Conservation (phyloP, 1,140 invertebrate species). For the Drosophila elegans region DNA sequence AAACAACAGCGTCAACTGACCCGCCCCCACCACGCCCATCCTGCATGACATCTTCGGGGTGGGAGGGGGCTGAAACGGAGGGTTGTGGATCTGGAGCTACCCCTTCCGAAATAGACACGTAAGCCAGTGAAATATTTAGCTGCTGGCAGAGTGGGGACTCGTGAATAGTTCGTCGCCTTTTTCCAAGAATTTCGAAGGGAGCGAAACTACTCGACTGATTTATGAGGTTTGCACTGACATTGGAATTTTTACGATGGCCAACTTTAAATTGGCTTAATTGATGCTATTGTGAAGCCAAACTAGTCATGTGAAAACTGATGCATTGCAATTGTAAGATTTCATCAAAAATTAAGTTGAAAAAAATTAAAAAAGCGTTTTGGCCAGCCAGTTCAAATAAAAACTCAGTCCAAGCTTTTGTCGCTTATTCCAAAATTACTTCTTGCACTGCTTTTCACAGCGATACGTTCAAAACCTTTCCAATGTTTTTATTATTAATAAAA, state of each 20-base stretch:
- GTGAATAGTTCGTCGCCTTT: conserved; percentile 27
- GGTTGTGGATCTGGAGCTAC: background rate
- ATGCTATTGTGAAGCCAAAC: background rate
- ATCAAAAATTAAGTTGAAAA: too few species aligned
- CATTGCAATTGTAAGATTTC: too few species aligned
- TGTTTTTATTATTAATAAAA: too few species aligned
- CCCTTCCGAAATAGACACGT: conserved; percentile 64
- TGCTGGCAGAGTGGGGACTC: conserved; percentile 25
- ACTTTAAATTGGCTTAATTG: conserved; percentile 22
- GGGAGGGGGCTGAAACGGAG: background rate
- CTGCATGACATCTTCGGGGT: conserved; percentile 13
- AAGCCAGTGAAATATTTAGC: conserved; percentile 59
- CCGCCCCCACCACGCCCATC: conserved; percentile 37
- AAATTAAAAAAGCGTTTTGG: too few species aligned
- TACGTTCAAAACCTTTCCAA: too few species aligned
- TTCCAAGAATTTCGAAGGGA: conserved; percentile 39
- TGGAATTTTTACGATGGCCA: conserved; percentile 39
- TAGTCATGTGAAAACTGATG: too few species aligned
- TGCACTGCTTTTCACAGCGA: too few species aligned
- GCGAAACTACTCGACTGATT: conserved; percentile 39
- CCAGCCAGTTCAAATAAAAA: too few species aligned
- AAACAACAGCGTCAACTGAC: conserved; percentile 75
- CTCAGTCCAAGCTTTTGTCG: too few species aligned
- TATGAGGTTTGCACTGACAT: conserved; percentile 53
- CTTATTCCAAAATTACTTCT: too few species aligned